Conservation (phyloP, 2,888 invertebrate genomes). For the Orchestes rusci region DNA sequence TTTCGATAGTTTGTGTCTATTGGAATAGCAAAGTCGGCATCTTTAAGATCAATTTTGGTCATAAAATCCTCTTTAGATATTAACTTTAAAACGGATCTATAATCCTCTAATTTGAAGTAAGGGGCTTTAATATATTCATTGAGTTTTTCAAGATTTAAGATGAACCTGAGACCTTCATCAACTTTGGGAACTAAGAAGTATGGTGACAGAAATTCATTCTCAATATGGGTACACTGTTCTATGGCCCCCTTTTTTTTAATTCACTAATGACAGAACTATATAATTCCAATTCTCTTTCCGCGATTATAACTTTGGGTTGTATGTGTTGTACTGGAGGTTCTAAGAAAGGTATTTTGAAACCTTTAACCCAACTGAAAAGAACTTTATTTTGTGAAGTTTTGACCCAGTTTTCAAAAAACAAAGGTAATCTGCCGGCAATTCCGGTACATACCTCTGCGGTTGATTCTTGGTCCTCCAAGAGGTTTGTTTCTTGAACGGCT, state of each 20-base stretch:
- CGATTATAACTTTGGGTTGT: not conserved
- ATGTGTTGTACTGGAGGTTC: conserved; percentile 3
- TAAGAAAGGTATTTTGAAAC: conserved; percentile 9
- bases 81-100: conserved; percentile 24
- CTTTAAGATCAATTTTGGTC: conserved; percentile 20
- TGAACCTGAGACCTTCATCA: conserved; percentile 19
- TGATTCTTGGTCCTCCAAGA: conserved; percentile 2
- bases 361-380: conserved; percentile 8
- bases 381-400: conserved; percentile 5
- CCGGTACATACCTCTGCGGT: conserved; percentile 1
- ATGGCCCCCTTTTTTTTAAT: conserved; percentile 6
- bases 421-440: conserved; percentile 1
- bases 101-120: conserved; percentile 32
- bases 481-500: conserved; percentile 2
- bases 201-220: conserved; percentile 5
- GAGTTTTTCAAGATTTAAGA: conserved; percentile 9
- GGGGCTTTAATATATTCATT: conserved; percentile 1
- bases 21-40: not conserved
- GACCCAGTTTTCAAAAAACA: conserved; percentile 2
- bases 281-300: conserved; percentile 1
- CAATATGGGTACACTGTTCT: conserved; percentile 7
- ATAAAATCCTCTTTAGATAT: conserved; percentile 15
- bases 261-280: conserved; percentile 6
- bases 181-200: conserved; percentile 11
- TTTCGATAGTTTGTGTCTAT: not conserved